A percentile compares a stretch with the other conserved stretches of the same genome.
Conservation (phyloP, 2,797 vertebrate genomes). For the Sphenodon punctatus region DNA sequence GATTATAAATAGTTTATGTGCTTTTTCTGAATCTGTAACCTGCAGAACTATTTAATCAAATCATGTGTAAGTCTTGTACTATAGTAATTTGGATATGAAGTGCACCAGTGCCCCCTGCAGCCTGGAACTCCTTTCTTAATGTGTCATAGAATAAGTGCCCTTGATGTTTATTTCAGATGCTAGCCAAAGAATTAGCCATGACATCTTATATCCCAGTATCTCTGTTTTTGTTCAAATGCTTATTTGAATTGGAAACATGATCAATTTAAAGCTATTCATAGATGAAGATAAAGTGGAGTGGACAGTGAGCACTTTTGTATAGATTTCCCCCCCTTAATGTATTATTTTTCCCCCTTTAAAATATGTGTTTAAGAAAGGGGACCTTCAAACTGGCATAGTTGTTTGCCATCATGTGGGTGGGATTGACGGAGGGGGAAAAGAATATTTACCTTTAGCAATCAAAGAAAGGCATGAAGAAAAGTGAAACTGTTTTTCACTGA, state of each 20-base stretch:
- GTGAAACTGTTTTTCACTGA: not conserved
- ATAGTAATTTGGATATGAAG: not conserved
- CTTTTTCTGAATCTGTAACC: conserved; percentile 66
- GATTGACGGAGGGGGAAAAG: not conserved
- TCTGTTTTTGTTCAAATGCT: not conserved
- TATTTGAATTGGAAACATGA: not conserved
- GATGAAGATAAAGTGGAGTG: not conserved
- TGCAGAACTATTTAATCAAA: conserved; percentile 65
- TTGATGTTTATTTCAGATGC: not conserved
- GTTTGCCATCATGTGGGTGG: not conserved
- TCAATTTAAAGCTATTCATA: not conserved
- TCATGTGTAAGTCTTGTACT: conserved; percentile 45
- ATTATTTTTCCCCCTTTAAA: not conserved
- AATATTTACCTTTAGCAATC: not conserved
- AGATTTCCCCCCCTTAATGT: not conserved
- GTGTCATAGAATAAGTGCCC: not conserved
- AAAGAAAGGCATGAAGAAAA: not conserved
- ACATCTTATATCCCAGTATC: not conserved
- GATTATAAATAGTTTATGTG: conserved; percentile 74
- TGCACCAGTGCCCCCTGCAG: conserved; percentile 77
- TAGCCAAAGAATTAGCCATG: not conserved
- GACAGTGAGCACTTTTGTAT: not conserved
- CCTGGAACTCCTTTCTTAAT: not conserved
- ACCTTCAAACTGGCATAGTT: not conserved
- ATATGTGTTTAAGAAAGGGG: not conserved